Evolutionary conservation across 1,140 invertebrate genomes (phyloP).

Genomic region (Hestina assimilis): DNA sequence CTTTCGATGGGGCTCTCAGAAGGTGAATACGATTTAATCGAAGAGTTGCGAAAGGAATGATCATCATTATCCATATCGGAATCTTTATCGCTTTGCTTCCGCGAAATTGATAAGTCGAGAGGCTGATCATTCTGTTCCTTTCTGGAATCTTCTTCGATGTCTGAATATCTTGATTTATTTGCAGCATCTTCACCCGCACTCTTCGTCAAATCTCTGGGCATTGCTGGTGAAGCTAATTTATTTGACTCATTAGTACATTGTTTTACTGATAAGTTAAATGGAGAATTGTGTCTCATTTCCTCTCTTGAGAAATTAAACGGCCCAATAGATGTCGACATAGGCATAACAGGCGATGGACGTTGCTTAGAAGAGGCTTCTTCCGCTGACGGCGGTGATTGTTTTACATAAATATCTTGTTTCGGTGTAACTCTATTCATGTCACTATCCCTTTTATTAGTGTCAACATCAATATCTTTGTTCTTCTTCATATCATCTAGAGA

Average conservation of each 20-base stretch:
- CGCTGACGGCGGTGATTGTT: constrained; percentile 82
- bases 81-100: constrained; percentile 73
- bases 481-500: constrained; percentile 65
- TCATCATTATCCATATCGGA: constrained; percentile 64
- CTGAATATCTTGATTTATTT: constrained; percentile 52
- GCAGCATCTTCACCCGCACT: constrained; percentile 42
- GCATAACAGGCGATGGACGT: constrained; percentile 82
- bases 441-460: constrained; percentile 48
- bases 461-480: constrained; percentile 49
- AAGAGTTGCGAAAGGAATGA: constrained; percentile 64
- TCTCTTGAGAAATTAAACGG: constrained; percentile 66
- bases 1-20: constrained; percentile 62
- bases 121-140: constrained; percentile 82
- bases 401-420: constrained; percentile 67
- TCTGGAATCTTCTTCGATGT: constrained; percentile 53
- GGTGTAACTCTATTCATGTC: constrained; percentile 58
- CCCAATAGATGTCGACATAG: constrained; percentile 64
- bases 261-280: constrained; percentile 62
- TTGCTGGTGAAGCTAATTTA: constrained; percentile 48
- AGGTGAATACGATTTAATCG: constrained; percentile 70
- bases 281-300: constrained; percentile 55
- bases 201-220: constrained; percentile 71
- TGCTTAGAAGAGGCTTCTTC: constrained; percentile 82
- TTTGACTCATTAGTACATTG: constrained; percentile 52
- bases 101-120: constrained; percentile 84